These are phyloP conservation scores for Acanthoscelides obtectus DNA, from an alignment of 2,888 invertebrate genomes.

Conservation along the genomic window DNA sequence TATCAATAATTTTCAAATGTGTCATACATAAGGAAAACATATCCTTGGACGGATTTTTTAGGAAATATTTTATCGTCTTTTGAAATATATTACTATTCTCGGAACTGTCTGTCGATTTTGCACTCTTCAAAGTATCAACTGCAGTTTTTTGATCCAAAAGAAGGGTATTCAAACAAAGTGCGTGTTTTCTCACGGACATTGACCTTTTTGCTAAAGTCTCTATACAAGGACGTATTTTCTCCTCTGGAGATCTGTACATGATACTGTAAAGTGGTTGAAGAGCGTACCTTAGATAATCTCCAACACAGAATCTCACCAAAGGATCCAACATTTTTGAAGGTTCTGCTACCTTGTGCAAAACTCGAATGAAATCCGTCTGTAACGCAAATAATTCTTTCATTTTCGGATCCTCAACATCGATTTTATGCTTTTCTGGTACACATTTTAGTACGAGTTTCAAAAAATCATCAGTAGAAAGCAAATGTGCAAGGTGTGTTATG, in stretches of 20 bases:
- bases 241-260: constrained; percentile 23
- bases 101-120: constrained; percentile 16
- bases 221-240: constrained; percentile 13
- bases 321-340: constrained; percentile 15
- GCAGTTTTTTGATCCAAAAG: constrained; percentile 16
- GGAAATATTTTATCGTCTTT: constrained; percentile 23
- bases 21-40: constrained; percentile 15
- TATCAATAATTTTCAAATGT: constrained; percentile 18
- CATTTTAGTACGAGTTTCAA: constrained; percentile 15
- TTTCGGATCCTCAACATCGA: constrained; percentile 17
- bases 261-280: constrained; percentile 21
- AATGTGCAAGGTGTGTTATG: constrained; percentile 9
- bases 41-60: constrained; percentile 20
- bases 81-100: constrained; percentile 22
- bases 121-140: constrained; percentile 10
- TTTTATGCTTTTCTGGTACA: constrained; percentile 20
- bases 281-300: constrained; percentile 25
- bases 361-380: constrained; percentile 16
- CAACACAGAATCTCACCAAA: constrained; percentile 22
- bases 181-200: constrained; percentile 27
- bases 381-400: constrained; percentile 18
- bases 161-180: constrained; percentile 21
- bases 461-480: constrained; percentile 22
- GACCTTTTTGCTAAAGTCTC: constrained; percentile 19
- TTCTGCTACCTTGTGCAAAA: constrained; percentile 15